Evolutionary conservation across 2,888 invertebrate species (phyloP).

Genomic region (Nineta flava): DNA sequence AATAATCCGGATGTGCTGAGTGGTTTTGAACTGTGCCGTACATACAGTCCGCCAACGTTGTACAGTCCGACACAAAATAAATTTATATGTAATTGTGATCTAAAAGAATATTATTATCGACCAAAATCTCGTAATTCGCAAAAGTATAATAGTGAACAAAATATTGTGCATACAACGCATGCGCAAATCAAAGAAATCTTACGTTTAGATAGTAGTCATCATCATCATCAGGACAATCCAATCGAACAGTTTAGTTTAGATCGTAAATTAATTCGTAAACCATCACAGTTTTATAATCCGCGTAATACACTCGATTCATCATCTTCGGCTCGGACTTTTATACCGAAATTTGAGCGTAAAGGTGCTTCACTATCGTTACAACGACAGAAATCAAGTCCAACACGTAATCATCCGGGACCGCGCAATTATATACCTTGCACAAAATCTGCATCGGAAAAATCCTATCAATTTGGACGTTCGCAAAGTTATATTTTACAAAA

Average conservation of each 20-base stretch:
- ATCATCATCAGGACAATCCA: background rate
- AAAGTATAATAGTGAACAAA: slow-evolving; percentile 5
- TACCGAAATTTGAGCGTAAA: background rate
- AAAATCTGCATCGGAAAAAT: background rate
- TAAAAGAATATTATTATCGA: slow-evolving; percentile 5
- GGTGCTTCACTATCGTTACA: background rate
- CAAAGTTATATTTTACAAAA: background rate
- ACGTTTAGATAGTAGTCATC: background rate
- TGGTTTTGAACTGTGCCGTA: background rate
- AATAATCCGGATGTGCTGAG: background rate
- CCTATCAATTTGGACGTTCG: background rate
- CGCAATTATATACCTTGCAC: background rate
- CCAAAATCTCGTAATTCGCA: slow-evolving; percentile 5
- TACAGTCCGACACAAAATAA: slow-evolving; percentile 6
- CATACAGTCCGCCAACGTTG: background rate
- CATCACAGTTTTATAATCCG: too few species aligned
- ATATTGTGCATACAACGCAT: slow-evolving; percentile 3
- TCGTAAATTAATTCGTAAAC: slow-evolving; percentile 1
- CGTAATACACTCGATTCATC: background rate
- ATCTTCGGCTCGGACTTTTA: background rate
- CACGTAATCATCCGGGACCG: background rate
- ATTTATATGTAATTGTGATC: slow-evolving; percentile 6
- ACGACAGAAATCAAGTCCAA: background rate
- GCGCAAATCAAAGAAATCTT: background rate
- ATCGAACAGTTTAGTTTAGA: slow-evolving; percentile 4